Conservation (phyloP, 23 tunicate genomes). For the Styela clava region DNA sequence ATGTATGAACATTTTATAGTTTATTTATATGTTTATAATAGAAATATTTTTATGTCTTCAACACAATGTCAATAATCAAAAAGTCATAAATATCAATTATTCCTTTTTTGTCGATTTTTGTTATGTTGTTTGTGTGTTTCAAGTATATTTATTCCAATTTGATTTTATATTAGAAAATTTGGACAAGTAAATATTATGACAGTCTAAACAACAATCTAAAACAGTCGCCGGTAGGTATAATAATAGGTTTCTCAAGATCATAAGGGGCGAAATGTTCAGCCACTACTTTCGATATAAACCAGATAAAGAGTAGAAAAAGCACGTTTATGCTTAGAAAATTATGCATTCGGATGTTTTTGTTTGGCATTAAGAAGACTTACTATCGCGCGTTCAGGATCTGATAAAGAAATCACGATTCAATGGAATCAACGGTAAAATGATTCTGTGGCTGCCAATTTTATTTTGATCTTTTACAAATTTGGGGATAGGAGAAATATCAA, state of each 20-base stretch:
- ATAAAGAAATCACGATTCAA: not conserved
- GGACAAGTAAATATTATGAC: not conserved
- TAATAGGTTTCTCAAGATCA: not conserved
- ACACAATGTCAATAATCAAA: no score
- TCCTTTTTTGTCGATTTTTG: no score
- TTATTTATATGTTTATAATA: not conserved
- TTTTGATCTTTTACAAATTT: not conserved
- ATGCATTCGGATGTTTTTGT: not conserved
- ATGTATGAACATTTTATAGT: not conserved
- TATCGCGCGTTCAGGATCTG: not conserved
- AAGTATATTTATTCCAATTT: no score
- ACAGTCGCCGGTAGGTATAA: not conserved
- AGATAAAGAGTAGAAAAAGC: not conserved
- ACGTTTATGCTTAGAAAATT: not conserved
- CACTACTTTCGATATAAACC: not conserved
- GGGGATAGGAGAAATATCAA: not conserved
- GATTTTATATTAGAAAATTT: no score
- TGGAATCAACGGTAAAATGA: not conserved
- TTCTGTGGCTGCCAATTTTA: not conserved
- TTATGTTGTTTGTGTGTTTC: no score
- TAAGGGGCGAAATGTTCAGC: not conserved
- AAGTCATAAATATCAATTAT: no score
- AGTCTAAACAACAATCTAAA: not conserved
- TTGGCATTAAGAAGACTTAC: not conserved
- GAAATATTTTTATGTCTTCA: no score